A percentile compares a stretch with the other conserved stretches of the same genome.
Conservation (phyloP, 1,140 invertebrate species). For the Vollenhovia emeryi region DNA sequence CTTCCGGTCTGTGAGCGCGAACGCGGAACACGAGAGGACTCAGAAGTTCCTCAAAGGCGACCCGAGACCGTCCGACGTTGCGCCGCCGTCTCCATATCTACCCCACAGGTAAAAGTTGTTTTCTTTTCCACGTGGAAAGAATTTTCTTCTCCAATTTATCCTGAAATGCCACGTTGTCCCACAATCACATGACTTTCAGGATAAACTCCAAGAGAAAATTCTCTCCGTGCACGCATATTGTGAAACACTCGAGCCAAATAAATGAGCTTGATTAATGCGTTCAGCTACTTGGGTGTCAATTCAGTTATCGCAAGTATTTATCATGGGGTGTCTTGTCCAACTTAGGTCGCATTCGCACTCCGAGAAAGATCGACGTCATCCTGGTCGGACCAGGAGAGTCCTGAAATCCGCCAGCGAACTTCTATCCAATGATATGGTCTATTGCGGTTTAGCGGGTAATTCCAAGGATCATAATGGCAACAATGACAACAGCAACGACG, state of each 20-base stretch:
- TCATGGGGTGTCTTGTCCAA: background rate
- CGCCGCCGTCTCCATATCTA: constrained; percentile 84
- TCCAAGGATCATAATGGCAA: constrained; percentile 24
- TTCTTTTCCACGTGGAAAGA: too few relatives aligned
- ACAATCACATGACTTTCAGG: too few relatives aligned
- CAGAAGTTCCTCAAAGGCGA: constrained; percentile 86
- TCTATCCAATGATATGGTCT: constrained; percentile 83
- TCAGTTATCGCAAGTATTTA: background rate
- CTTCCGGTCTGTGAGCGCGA: constrained; percentile 86
- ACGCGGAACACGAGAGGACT: constrained; percentile 84
- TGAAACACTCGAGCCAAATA: background rate
- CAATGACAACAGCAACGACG: constrained; percentile 69
- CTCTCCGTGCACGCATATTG: too few relatives aligned
- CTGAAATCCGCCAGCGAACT: constrained; percentile 82
- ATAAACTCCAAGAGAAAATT: too few relatives aligned
- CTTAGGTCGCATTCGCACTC: constrained; percentile 82
- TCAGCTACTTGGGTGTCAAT: background rate
- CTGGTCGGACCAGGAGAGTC: constrained; percentile 70
- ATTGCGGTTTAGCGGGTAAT: constrained; percentile 77
- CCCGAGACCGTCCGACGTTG: constrained; percentile 86
- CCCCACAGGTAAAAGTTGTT: constrained; percentile 77
- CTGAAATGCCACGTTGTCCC: too few relatives aligned
- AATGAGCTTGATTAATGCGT: background rate
- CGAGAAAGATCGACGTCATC: constrained; percentile 78
- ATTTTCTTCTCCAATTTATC: too few relatives aligned